Conservation (phyloP, 2,797 vertebrate species). For the Brachyalestes nurse region DNA sequence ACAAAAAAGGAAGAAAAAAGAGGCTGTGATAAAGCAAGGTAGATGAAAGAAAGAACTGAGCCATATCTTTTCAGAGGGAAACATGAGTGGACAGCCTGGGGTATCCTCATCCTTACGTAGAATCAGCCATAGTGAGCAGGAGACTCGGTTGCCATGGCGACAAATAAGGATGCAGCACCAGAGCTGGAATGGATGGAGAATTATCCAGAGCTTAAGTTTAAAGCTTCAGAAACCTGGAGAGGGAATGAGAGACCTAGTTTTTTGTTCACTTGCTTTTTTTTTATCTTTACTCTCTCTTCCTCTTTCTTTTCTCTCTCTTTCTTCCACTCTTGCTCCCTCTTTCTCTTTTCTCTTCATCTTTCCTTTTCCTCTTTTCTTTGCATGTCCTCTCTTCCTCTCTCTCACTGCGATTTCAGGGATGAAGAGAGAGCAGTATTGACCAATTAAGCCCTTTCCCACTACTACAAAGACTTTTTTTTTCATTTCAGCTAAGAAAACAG, state of each 20-base stretch:
- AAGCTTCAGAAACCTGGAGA: neutral
- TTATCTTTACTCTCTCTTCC: neutral
- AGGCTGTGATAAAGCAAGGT: slow-evolving; percentile 54
- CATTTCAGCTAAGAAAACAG: too few relatives aligned
- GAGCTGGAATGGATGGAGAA: slow-evolving; percentile 64
- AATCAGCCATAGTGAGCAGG: slow-evolving; percentile 55
- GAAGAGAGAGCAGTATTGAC: too few relatives aligned
- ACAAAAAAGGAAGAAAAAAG: slow-evolving; percentile 39
- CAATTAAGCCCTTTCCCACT: too few relatives aligned
- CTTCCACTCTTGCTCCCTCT: neutral
- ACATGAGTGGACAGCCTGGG: slow-evolving; percentile 44
- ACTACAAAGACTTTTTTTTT: too few relatives aligned
- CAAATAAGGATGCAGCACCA: slow-evolving; percentile 79
- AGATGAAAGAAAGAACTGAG: neutral
- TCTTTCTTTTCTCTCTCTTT: neutral
- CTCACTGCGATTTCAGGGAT: too few relatives aligned
- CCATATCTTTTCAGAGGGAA: slow-evolving; percentile 25
- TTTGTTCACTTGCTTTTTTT: neutral
- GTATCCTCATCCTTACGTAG: neutral
- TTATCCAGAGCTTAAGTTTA: slow-evolving; percentile 10
- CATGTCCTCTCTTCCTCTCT: too few relatives aligned
- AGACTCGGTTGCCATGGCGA: slow-evolving; percentile 81
- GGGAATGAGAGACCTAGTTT: neutral
- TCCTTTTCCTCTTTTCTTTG: neutral
- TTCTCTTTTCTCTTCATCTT: neutral